Evolutionary conservation across 2,888 invertebrate species (phyloP).

Genomic region (Zootermopsis nevadensis): DNA sequence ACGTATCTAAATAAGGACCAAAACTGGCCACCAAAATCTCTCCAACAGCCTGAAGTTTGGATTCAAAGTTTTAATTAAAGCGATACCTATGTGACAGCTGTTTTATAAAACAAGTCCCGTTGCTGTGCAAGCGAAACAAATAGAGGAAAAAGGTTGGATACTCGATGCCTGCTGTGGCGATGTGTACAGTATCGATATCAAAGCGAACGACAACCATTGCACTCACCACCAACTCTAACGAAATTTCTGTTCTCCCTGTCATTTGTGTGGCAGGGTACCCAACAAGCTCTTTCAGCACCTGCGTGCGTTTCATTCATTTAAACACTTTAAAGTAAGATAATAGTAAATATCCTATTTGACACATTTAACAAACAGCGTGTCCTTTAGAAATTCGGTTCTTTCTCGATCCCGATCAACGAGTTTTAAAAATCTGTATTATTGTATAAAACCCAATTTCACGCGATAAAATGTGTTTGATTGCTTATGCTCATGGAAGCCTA

Average conservation of each 20-base stretch:
- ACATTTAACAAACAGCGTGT: neutral
- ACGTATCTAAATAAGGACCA: conserved; percentile 32
- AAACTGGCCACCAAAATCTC: conserved; percentile 14
- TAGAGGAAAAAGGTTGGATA: neutral
- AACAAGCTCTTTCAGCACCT: neutral
- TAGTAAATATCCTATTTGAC: neutral
- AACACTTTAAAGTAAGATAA: neutral
- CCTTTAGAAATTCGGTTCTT: too few relatives aligned
- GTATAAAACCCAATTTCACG: too few relatives aligned
- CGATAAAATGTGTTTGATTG: too few relatives aligned
- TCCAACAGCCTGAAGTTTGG: conserved; percentile 19
- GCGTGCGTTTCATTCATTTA: neutral
- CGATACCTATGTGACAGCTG: conserved; percentile 35
- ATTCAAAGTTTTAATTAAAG: conserved; percentile 38
- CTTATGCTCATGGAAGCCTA: too few relatives aligned
- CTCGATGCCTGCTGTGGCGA: neutral
- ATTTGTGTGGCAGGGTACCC: neutral
- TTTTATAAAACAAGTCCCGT: conserved; percentile 9
- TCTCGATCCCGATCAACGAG: too few relatives aligned
- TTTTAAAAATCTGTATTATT: too few relatives aligned
- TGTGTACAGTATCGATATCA: conserved; percentile 33
- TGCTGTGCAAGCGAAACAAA: neutral
- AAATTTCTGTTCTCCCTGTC: neutral
- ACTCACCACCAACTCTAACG: neutral
- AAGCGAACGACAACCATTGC: conserved; percentile 22